A percentile compares a stretch with the other conserved stretches of the same genome.
These are phyloP conservation scores for Nomada goodeniana DNA, from an alignment of 2,888 invertebrate genomes.

Conservation along the genomic window DNA sequence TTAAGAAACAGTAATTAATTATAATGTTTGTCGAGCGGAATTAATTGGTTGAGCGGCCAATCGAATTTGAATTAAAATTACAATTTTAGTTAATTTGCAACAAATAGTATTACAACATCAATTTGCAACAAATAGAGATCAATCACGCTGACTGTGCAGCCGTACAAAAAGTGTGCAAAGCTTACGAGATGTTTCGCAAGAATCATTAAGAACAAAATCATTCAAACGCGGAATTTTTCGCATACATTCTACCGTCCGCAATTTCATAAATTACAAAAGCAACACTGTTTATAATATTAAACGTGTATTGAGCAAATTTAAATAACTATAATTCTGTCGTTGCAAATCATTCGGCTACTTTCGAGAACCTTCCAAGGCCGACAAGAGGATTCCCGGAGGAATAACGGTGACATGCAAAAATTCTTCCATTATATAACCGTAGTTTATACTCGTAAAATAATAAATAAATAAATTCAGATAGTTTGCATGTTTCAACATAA, in stretches of 20 bases:
- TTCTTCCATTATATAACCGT: constrained; percentile 11
- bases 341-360: not conserved
- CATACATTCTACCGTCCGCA: not conserved
- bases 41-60: not conserved
- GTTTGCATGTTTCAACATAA: not conserved
- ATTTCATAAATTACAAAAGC: constrained; percentile 1
- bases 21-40: not conserved
- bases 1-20: not conserved
- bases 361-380: constrained; percentile 21
- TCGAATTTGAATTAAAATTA: not conserved
- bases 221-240: not conserved
- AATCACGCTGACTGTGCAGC: not conserved
- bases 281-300: not conserved
- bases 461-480: not conserved
- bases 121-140: not conserved
- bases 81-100: not conserved
- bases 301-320: not conserved
- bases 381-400: not conserved
- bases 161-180: not conserved
- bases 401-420: constrained; percentile 10
- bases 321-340: no score
- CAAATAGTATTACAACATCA: no score
- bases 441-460: not conserved
- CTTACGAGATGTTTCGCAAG: not conserved
- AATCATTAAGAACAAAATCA: not conserved